Evolutionary conservation across 2,797 vertebrate genomes (phyloP), one percentile per base, ranked within the genome.

Genomic region (Hypotaenidia okinawae): DNA sequence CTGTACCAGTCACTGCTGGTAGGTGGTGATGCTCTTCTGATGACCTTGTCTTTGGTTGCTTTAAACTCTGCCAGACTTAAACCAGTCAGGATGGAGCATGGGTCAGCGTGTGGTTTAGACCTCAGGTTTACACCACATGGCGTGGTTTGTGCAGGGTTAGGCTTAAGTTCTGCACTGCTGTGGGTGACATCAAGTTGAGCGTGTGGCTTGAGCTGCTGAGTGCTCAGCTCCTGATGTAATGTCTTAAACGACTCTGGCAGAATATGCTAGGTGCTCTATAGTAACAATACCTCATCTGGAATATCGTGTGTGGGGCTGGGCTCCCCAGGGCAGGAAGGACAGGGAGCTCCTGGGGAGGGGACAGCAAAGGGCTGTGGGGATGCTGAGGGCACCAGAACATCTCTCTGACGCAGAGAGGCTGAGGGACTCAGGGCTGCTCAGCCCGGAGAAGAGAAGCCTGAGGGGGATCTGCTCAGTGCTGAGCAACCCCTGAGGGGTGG

Each of bases 141-240:
- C 1, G 25, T 47, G n/a, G 10, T 24, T 70, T 10, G 1, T 10
- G 11, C 16, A 13, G 27, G 58, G 16, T 45, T 41, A 28, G 6
- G 12, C 37, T 58, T 4, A 28, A 55, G 12, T 63, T 63, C 33
- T 47, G 54, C 1, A 0, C 18, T 0, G 3, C 62, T 28, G 33
- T 2, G 8, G 18, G 12, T 17, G 28, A 43, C 19, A 3, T 66
- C 17, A 17, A 11, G 16, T 37, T 41, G 4, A 49, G 43, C 5
- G 15, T 5, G 0, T 59, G 55, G 33, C 43, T 33, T 43, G 11
- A 21, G 22, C 11, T 47, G 30, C 51, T n/a, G 52, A 16, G 15
- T 2, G 23, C 22, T 68, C 54, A 21, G 24, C 17, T 59, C 41
- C 51, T 61, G n/a, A 10, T 11, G 25, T 7, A 30, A 47, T 4